A percentile compares a stretch with the other conserved stretches of the same genome.
phyloP scores from a whole-genome alignment of 1,140 invertebrate species.

The Caenorhabditis latens region DNA sequence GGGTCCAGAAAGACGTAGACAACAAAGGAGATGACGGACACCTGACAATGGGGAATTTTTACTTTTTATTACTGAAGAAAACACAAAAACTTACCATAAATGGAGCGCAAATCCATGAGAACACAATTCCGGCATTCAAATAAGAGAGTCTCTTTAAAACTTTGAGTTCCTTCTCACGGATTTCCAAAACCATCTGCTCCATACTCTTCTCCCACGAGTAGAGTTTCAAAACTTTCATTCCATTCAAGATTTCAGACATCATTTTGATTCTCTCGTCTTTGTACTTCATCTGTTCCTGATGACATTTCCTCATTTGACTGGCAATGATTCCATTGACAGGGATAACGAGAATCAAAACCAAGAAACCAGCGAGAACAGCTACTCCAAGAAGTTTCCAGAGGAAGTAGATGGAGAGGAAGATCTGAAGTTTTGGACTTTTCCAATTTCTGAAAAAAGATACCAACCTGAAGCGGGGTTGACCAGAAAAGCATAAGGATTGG shows the following conservation, averaged over 20 bases:
- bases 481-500: slow-evolving; percentile 48
- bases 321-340: slow-evolving; percentile 45
- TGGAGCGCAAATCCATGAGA: slow-evolving; percentile 48
- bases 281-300: slow-evolving; percentile 57
- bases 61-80: not conserved
- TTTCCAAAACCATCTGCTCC: slow-evolving; percentile 79
- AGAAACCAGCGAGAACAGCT: slow-evolving; percentile 89
- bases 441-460: slow-evolving; percentile 21
- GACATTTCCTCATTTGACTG: not conserved
- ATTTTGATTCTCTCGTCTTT: slow-evolving; percentile 81
- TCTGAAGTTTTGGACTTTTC: slow-evolving; percentile 25
- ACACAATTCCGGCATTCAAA: slow-evolving; percentile 54
- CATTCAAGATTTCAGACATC: slow-evolving; percentile 81
- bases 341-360: slow-evolving; percentile 84
- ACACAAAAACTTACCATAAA: slow-evolving; percentile 52
- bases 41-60: slow-evolving; percentile 6
- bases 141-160: slow-evolving; percentile 49
- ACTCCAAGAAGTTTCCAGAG: slow-evolving; percentile 81
- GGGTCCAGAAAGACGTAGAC: slow-evolving; percentile 51
- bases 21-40: slow-evolving; percentile 51
- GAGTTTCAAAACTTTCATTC: slow-evolving; percentile 86
- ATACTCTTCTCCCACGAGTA: slow-evolving; percentile 89
- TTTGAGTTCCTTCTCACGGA: slow-evolving; percentile 65
- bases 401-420: slow-evolving; percentile 37
- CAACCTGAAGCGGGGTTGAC: slow-evolving; percentile 54